phyloP scores from a whole-genome alignment of 2,888 invertebrate genomes.

The Thyatira batis region DNA sequence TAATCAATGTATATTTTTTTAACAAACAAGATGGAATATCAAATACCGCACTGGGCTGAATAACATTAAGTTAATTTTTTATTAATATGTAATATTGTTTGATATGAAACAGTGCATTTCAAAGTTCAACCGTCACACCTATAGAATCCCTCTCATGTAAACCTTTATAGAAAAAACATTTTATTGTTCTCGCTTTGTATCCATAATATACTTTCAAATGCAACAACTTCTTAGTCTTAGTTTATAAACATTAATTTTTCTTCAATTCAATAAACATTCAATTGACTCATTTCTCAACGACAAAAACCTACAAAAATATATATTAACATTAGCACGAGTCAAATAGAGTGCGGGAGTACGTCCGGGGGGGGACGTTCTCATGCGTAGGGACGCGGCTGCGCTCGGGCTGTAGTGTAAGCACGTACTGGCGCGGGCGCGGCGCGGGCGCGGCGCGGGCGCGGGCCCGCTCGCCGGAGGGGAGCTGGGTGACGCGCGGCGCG shows the following conservation, averaged over 20 bases:
- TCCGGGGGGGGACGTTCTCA: conserved; percentile 41
- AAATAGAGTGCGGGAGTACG: conserved; percentile 62
- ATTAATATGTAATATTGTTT: conserved; percentile 62
- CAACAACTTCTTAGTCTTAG: conserved; percentile 81
- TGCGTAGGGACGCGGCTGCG: conserved; percentile 31
- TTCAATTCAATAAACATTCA: conserved; percentile 80
- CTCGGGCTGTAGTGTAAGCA: conserved; percentile 11
- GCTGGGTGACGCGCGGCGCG: conserved; percentile 15
- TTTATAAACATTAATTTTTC: conserved; percentile 77
- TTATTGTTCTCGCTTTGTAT: conserved; percentile 81
- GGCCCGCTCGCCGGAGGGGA: conserved; percentile 18
- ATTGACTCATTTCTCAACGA: conserved; percentile 82
- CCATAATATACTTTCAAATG: conserved; percentile 82
- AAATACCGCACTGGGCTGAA: conserved; percentile 56
- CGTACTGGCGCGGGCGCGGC: conserved; percentile 14
- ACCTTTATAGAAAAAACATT: conserved; percentile 80
- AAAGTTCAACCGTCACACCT: conserved; percentile 65
- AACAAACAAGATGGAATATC: conserved; percentile 77
- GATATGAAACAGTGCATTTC: conserved; percentile 77
- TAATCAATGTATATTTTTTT: conserved; percentile 63
- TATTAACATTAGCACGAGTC: conserved; percentile 78
- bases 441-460: conserved; percentile 17
- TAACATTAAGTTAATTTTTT: conserved; percentile 47
- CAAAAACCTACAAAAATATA: conserved; percentile 82
- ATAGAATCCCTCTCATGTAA: conserved; percentile 74